phyloP scores from a whole-genome alignment of 2,113 vertebrate genomes.

The Aspidoscelis tigris region DNA sequence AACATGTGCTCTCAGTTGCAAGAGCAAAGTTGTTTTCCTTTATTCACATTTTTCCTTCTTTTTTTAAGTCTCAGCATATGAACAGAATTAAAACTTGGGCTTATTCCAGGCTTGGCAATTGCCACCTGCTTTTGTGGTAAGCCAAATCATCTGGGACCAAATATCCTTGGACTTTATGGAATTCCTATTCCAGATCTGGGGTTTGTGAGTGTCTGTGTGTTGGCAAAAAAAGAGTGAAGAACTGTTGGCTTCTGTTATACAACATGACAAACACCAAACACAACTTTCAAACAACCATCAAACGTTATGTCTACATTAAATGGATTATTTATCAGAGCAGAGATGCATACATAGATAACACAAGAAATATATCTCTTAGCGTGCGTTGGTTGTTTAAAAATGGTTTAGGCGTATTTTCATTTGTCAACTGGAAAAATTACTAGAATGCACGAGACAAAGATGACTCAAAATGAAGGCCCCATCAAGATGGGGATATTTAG shows the following conservation, averaged over 20 bases:
- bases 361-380: background rate
- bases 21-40: background rate
- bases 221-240: background rate
- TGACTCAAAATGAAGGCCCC: background rate
- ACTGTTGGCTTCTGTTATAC: background rate
- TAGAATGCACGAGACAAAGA: conserved; percentile 19
- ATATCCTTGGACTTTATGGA: conserved; percentile 3
- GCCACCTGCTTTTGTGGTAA: conserved; percentile 16
- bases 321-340: background rate
- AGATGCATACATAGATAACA: background rate
- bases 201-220: background rate
- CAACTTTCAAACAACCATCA: conserved; percentile 12
- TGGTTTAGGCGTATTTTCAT: conserved; percentile 1
- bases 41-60: background rate
- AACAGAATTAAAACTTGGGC: conserved; percentile 16
- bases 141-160: conserved; percentile 15
- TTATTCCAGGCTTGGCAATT: background rate
- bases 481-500: no score
- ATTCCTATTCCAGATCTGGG: background rate
- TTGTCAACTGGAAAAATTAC: conserved; percentile 7
- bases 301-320: background rate
- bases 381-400: background rate
- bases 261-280: background rate
- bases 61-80: background rate
- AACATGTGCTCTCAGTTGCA: background rate